phyloP scores from a whole-genome alignment of 2,113 vertebrate genomes.

The Calyptommatus sinebrachiatus region DNA sequence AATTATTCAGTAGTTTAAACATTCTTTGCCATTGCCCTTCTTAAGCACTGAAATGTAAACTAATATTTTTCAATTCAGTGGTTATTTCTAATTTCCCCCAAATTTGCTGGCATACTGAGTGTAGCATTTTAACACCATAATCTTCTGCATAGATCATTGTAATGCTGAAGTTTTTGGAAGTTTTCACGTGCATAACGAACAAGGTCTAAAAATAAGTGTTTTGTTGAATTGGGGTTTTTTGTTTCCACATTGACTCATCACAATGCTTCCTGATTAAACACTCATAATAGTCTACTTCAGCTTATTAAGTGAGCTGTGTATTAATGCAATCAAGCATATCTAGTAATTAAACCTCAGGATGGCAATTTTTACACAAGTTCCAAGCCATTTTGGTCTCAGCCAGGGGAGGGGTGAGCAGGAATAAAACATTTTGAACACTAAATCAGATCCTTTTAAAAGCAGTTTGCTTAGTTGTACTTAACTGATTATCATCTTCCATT shows the following conservation, averaged over 20 bases:
- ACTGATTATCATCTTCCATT: neutral
- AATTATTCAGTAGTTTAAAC: no score
- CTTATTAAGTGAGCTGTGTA: conserved; percentile 19
- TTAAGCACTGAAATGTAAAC: no score
- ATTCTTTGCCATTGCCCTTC: no score
- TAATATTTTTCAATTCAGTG: no score
- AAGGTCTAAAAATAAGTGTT: neutral
- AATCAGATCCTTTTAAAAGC: conserved; percentile 12
- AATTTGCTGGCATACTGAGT: no score
- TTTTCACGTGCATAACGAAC: no score
- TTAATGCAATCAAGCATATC: conserved; percentile 27
- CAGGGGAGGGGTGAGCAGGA: neutral
- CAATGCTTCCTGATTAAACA: conserved; percentile 30
- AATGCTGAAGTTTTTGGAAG: no score
- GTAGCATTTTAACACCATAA: no score
- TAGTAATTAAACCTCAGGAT: conserved; percentile 18
- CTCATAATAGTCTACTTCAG: conserved; percentile 6
- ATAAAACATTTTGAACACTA: conserved; percentile 3
- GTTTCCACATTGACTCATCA: conserved; percentile 27
- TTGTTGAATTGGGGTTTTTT: conserved; percentile 5
- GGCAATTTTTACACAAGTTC: neutral
- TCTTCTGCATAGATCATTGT: no score
- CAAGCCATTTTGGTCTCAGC: conserved; percentile 16
- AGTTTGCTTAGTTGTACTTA: neutral
- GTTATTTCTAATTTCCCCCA: no score